Evolutionary conservation across 2,888 invertebrate species (phyloP), one percentile per base, ranked within the genome.

Genomic region (Drosophila antonietae): DNA sequence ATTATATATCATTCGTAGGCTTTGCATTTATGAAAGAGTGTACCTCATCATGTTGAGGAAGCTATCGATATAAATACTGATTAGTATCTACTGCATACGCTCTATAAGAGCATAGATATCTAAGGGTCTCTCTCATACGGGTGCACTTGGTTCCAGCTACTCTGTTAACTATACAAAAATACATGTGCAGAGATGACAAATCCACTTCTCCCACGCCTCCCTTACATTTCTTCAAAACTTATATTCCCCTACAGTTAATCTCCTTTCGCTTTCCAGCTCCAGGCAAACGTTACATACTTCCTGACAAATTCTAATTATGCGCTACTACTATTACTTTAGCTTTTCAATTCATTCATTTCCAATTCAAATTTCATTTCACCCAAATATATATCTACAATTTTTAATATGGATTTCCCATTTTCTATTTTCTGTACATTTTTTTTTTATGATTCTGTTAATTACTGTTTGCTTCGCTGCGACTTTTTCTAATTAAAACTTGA

Each of bases 401-500:
- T 35, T 44, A 33, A 51, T 44, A 12, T 20, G 31, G 15, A 44
- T 33, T 57, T 57, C 33, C 33, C 33, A 44, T 57, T 44, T 41
- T n/a, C 9, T 15, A n/a, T 49, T 31, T 31, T n/a, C n/a, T n/a
- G 23, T 2, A 28, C 28, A 28, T 14, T 28, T 18, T 23, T 18
- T 23, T 46, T 56, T 15, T 44, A 44, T 59, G 31, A 6, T 39
- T 41, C 33, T 64, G 63, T 77, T 77, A 79, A 78, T 75, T 70
- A 75, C 59, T 68, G 49, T 71, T 78, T 74, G 70, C 61, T 47
- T 23, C 43, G 15, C 59, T 41, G 65, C 59, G 73, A 60, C 47
- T 68, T 71, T 77, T 80, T 80, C 64, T 71, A 80, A 79, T 81
- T 79, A 79, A 81, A 81, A 78, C 53, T 78, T 79, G 44, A 78